Base-by-base conservation (phyloP, 2,797 vertebrate species). In the Coccyzus lansbergi region DNA sequence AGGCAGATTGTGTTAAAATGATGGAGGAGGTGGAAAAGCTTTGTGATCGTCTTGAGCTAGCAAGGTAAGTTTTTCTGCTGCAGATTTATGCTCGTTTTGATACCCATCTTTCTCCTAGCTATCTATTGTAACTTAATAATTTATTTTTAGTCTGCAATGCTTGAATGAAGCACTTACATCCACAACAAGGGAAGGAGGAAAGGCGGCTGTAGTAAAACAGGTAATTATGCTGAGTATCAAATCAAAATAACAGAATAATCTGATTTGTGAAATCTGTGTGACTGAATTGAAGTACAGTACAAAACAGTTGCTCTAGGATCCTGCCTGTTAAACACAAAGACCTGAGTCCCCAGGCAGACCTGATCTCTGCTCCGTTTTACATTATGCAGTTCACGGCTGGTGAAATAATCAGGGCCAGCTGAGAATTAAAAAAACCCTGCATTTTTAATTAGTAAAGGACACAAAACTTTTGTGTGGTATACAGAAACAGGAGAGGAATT, bases 21-120 rank as follows among this genome's bases (percentile, higher is more conserved):
- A 99, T 99, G 99, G 99, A 99, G 97, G 99, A 99, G 71, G 98
- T 99, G 89, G 99, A 99, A 98, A 99, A 99, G 94, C 98, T 99
- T 58, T 99, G 99, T 83, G 99, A 99, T 92, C 98, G 99, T 14
- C 98, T 99, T 92, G 99, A 99, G 95, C 97, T 99, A 33, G 91
- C 98, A 29, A 99, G 99, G 99, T 99, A 97, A 81, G 93, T 90
- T 58, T 40, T 71, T 36, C 62, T 83, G 62, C 83, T 95, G 40
- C 72, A 85, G 81, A 3, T 26, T 92, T 51, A 42, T 95, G 53
- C 56, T 83, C 40, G 0, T 91, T 92, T 97, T 95, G 86, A 95
- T 93, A 56, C 90, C 91, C 70, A 10, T 71, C 77, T 90, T 95
- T 86, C 83, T 94, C 36, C 77, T 81, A 94, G 96, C 92, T 86